These are phyloP conservation scores for Platanista minor DNA, from an alignment of 2,113 vertebrate species.

Conservation along the genomic window DNA sequence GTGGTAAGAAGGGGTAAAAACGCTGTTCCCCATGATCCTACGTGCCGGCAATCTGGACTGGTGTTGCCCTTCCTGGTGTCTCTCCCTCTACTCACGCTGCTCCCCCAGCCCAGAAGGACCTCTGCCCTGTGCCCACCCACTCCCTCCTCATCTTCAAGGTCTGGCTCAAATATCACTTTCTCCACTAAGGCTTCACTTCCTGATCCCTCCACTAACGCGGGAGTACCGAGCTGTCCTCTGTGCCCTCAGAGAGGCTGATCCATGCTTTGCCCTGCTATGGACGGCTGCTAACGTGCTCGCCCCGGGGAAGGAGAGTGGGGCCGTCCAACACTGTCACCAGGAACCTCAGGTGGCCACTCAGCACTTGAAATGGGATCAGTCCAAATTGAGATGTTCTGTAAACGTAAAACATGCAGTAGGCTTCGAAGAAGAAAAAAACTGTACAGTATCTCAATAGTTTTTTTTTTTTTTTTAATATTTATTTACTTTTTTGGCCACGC, in stretches of 20 bases:
- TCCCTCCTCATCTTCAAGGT: not conserved
- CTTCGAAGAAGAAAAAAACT: not conserved
- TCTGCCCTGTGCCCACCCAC: not conserved
- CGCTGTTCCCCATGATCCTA: not conserved
- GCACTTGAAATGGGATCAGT: not conserved
- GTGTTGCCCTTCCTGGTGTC: too few species aligned
- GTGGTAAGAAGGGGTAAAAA: not conserved
- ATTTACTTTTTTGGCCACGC: rapidly evolving
- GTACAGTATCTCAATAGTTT: not conserved
- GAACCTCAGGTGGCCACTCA: not conserved
- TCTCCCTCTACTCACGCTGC: not conserved
- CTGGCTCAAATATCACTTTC: not conserved
- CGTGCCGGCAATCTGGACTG: too few species aligned
- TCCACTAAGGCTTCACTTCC: not conserved
- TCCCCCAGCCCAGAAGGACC: too few species aligned
- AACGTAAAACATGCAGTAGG: not conserved
- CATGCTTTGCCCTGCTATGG: too few species aligned
- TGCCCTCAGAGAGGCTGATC: not conserved
- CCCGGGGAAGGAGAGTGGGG: not conserved
- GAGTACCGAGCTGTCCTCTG: not conserved
- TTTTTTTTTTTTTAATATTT: not conserved
- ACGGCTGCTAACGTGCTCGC: rapidly evolving
- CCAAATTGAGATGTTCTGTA: not conserved
- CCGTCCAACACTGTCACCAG: too few species aligned
- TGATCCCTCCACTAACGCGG: too few species aligned